Evolutionary conservation across 2,888 invertebrate genomes (phyloP), one percentile per base, ranked within the genome.

Genomic region (Theodoxus fluviatilis): DNA sequence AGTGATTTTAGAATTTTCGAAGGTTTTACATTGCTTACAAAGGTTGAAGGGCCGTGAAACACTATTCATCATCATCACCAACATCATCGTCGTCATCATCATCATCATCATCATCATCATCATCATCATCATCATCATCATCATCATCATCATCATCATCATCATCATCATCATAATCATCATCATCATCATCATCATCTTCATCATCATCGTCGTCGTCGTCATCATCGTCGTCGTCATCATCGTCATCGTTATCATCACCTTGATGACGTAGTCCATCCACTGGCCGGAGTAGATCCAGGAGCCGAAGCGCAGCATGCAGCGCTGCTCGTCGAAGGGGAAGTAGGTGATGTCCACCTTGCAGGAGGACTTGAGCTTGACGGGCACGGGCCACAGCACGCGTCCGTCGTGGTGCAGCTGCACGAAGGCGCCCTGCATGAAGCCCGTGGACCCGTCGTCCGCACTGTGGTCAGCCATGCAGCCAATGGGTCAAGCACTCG

Each of bases 341-440:
- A 87, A 87, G 74, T 84, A 86, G 37, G 84, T 81, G 64, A 85
- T 84, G 73, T 84, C 81, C 2, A 90, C 89, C 71, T 81, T 89
- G 76, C 90, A 90, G 25, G 89, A 89, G 75, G 88, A 89, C 68
- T 89, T 86, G 69, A 90, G 85, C 75, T 90, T 89, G 59, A 90
- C 89, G 35, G 90, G 90, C 6, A 90, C 90, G 1, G 90, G 90
- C 90, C 90, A 90, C 74, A 89, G 88, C 1, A 90, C 89, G 35
- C 88, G 87, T 3, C 90, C 90, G 73, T 88, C 87, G 73, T 84
- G 83, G 69, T 86, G 85, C n/a, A 90, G 87, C 82, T 90, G 88
- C 0, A 90, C 90, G 69, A 89, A 87, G 3, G 85, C 83, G 22
- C 89, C 89, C 57, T 87, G 86, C 88, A 90, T 89, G 80, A 89